Evolutionary conservation across 2,797 vertebrate species (phyloP).

Genomic region (Coilia nasus): DNA sequence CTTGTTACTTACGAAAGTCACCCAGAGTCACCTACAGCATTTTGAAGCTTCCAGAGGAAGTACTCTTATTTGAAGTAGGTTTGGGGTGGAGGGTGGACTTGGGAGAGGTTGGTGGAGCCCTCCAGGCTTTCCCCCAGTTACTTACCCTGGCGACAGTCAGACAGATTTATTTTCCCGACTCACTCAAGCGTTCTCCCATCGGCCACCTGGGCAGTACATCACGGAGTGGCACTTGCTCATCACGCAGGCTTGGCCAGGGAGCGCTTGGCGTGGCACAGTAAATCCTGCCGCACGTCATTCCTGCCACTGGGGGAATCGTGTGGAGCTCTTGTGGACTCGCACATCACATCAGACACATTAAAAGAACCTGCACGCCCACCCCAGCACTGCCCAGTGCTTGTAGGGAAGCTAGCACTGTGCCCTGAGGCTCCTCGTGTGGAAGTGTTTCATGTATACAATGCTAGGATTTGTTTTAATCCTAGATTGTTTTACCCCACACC

Average conservation of each 20-base stretch:
- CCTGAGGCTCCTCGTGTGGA: background rate
- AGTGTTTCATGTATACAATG: background rate
- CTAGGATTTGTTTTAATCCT: background rate
- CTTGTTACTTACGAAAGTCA: background rate
- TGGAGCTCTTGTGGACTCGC: background rate
- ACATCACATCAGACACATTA: background rate
- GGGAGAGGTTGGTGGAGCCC: background rate
- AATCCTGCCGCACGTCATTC: background rate
- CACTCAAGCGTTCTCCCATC: slow-evolving; percentile 17
- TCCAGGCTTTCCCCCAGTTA: slow-evolving; percentile 17
- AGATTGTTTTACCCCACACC: background rate
- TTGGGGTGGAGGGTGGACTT: background rate
- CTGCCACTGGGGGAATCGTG: background rate
- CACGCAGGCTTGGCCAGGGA: slow-evolving; percentile 17
- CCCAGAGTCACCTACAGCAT: background rate
- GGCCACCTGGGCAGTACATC: slow-evolving; percentile 20
- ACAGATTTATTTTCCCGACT: slow-evolving; percentile 11
- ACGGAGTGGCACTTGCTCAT: slow-evolving; percentile 23
- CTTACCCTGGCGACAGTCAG: slow-evolving; percentile 8
- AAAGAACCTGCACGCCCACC: background rate
- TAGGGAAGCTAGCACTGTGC: background rate
- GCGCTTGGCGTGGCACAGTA: background rate
- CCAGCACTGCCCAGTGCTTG: background rate
- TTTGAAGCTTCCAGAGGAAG: background rate
- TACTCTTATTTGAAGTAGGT: too few relatives aligned